Conservation (phyloP, 2,888 invertebrate species). For the Galerucella calmariensis region DNA sequence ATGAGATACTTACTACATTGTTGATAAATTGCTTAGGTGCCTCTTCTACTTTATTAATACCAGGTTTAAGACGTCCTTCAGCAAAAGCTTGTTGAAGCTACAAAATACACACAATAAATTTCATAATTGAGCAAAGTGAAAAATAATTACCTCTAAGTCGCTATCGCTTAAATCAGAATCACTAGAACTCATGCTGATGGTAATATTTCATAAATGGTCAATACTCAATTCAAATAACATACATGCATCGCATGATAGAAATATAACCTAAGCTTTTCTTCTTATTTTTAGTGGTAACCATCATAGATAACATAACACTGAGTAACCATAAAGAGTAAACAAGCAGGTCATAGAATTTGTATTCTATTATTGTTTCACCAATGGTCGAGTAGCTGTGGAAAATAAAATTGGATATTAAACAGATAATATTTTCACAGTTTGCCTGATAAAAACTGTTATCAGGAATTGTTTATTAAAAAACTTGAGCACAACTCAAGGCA, state of each 20-base stretch:
- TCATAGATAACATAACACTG: no score
- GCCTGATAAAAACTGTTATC: no score
- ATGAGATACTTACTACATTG: slow-evolving; percentile 73
- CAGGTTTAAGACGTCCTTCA: slow-evolving; percentile 86
- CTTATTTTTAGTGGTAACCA: background rate
- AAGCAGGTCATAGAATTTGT: background rate
- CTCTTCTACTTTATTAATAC: slow-evolving; percentile 78
- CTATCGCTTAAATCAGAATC: slow-evolving; percentile 58
- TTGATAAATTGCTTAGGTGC: slow-evolving; percentile 73
- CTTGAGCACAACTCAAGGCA: no score
- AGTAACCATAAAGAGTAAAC: background rate
- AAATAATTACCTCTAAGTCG: slow-evolving; percentile 55
- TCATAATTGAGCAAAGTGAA: background rate
- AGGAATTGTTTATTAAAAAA: no score
- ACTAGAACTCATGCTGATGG: slow-evolving; percentile 45
- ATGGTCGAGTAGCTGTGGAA: no score
- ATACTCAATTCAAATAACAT: background rate
- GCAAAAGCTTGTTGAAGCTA: slow-evolving; percentile 92
- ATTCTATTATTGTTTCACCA: background rate
- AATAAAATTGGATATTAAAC: no score
- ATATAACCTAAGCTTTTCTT: background rate
- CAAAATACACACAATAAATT: slow-evolving; percentile 50
- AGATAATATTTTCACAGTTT: no score
- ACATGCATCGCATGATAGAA: background rate
- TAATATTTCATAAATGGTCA: background rate